These are phyloP conservation scores for Australoheros scitulus DNA, from an alignment of 2,113 vertebrate species.

Conservation along the genomic window DNA sequence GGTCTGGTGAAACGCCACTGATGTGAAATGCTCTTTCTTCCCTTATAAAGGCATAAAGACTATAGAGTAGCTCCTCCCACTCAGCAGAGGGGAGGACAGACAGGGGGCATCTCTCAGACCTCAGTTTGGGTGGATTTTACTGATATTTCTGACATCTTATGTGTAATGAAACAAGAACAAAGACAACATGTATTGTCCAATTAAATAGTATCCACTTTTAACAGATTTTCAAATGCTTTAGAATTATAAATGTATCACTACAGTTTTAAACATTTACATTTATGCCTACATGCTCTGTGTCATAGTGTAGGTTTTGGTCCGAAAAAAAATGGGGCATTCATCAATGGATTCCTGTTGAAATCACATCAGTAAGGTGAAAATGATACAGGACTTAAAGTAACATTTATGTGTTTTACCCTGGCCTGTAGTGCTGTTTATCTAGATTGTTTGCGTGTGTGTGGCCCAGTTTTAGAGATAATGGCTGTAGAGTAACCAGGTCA, in stretches of 20 bases:
- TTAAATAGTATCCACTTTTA: neutral
- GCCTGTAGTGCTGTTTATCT: neutral
- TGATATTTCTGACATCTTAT: conserved; percentile 6
- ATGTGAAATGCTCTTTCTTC: conserved; percentile 33
- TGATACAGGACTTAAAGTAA: neutral
- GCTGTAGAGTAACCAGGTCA: neutral
- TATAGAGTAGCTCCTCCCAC: conserved; percentile 32
- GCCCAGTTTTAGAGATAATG: neutral
- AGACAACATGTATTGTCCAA: neutral
- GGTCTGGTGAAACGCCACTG: conserved; percentile 45
- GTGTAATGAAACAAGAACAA: neutral
- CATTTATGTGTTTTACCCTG: neutral
- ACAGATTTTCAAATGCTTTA: neutral
- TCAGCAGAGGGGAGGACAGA: conserved; percentile 19
- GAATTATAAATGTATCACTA: neutral
- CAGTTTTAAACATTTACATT: neutral
- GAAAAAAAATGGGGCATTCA: neutral
- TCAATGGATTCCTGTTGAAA: neutral
- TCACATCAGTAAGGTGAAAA: neutral
- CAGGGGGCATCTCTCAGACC: conserved; percentile 26
- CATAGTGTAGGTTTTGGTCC: neutral
- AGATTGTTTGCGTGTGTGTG: neutral
- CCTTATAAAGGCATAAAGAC: conserved; percentile 46
- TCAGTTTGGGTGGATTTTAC: neutral
- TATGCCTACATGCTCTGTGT: neutral